A percentile compares a stretch with the other conserved stretches of the same genome.
These are phyloP conservation scores for Phocoena sinus DNA, from an alignment of 2,113 vertebrate genomes.

Conservation along the genomic window DNA sequence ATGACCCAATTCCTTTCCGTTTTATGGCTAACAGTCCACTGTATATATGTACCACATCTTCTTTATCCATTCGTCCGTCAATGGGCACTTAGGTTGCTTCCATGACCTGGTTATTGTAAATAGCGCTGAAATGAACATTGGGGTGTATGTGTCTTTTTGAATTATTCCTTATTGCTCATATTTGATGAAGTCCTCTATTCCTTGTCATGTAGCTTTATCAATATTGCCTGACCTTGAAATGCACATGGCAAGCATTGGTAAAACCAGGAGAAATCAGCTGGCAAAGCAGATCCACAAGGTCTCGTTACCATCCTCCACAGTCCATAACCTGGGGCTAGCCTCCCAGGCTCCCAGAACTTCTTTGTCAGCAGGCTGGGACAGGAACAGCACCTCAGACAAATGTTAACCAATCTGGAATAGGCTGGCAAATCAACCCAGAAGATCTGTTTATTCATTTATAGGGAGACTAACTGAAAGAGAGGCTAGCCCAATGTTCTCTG, in stretches of 20 bases:
- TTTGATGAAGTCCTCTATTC: not conserved
- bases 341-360: not conserved
- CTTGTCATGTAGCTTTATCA: not conserved
- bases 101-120: too few species aligned
- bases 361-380: not conserved
- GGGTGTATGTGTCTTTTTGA: too few species aligned
- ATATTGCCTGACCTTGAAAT: not conserved
- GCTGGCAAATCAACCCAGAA: not conserved
- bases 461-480: not conserved
- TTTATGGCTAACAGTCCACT: too few species aligned
- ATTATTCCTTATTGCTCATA: not conserved
- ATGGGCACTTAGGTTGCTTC: too few species aligned
- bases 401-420: not conserved
- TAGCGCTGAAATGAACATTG: too few species aligned
- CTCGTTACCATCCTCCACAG: not conserved
- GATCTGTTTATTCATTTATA: not conserved
- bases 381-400: not conserved
- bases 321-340: not conserved
- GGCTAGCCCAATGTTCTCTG: not conserved
- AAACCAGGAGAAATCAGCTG: not conserved
- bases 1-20: too few species aligned
- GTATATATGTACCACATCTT: too few species aligned
- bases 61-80: too few species aligned
- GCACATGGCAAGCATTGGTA: not conserved
- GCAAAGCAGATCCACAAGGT: not conserved